Base-by-base conservation (phyloP, 2,888 invertebrate genomes). In the Baccha elongata region DNA sequence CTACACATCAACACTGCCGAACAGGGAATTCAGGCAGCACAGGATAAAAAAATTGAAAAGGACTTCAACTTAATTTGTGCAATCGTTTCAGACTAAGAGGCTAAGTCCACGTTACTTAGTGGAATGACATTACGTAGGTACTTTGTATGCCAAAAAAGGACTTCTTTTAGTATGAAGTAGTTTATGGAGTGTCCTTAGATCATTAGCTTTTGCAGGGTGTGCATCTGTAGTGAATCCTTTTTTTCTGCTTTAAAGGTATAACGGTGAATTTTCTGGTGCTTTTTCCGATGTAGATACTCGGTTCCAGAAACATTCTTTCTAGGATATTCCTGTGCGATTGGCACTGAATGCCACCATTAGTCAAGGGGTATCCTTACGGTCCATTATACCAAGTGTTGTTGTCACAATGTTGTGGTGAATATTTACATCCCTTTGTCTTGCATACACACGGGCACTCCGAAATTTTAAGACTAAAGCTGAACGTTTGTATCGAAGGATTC, bases 401-500 rank as follows among this genome's bases (percentile, higher is more conserved):
- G 78, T 71, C 81, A 72, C 81, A 78, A 72, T 83, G 81, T 83
- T 83, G 81, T 65, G 81, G 81, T 48, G 72, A 76, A 83, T 78
- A 83, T 83, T 83, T 83, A 83, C 72, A 78, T 72, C 67, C 65
- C 60, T 72, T 83, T 71, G 74, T 69, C 17, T 60, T 53, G 17
- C 13, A 21, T 23, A 46, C 17, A 58, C 23, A 11, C 26, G 7
- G 13, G 42, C n/a, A 35, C 55, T 50, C 17, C 35, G 44, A 13
- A 62, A 23, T 40, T 64, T 60, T 35, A 73, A 40, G 55, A 50
- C 65, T 73, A 50, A 50, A 60, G 42, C 44, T 29, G 15, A 44
- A 60, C 29, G 60, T 44, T 60, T 60, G 60, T 42, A 60, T 60
- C 60, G 42, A 17, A 60, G 44, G 60, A 60, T 60, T 67, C n/a